Conservation (phyloP, 2,113 vertebrate genomes). For the Hirundichthys speculiger region DNA sequence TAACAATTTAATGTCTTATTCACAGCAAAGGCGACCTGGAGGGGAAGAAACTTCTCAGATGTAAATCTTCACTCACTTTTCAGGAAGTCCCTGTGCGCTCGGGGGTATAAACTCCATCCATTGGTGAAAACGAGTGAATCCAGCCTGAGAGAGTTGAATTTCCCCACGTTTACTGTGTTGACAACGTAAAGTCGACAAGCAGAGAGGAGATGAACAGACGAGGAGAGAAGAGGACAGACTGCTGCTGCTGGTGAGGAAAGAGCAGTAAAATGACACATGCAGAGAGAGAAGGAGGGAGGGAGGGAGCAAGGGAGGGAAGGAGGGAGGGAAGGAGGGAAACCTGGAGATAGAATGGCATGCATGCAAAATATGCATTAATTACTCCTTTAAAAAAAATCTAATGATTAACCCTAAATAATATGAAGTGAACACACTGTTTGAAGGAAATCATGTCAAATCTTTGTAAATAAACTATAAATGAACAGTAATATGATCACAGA, state of each 20-base stretch:
- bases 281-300: slow-evolving; percentile 10
- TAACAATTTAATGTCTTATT: too few relatives aligned
- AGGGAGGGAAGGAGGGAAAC: slow-evolving; percentile 39
- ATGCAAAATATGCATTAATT: not conserved
- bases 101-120: slow-evolving; percentile 88
- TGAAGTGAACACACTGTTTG: not conserved
- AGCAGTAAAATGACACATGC: slow-evolving; percentile 60
- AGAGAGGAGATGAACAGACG: slow-evolving; percentile 17
- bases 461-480: slow-evolving; percentile 10
- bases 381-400: not conserved
- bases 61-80: slow-evolving; percentile 86
- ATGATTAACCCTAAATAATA: not conserved
- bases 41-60: slow-evolving; percentile 18
- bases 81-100: slow-evolving; percentile 86
- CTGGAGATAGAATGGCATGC: slow-evolving; percentile 20
- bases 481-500: slow-evolving; percentile 38
- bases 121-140: slow-evolving; percentile 93
- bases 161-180: slow-evolving; percentile 13
- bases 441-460: not conserved
- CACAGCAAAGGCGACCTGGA: not conserved
- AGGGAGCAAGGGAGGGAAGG: slow-evolving; percentile 23
- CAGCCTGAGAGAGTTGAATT: slow-evolving; percentile 82
- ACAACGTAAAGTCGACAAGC: not conserved
- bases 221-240: slow-evolving; percentile 48
- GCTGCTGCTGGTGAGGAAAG: slow-evolving; percentile 50